Percentiles rank a stretch among this genome's conserved stretches.
These are phyloP conservation scores for Troides helena DNA, from an alignment of 2,888 invertebrate species.

Conservation along the genomic window DNA sequence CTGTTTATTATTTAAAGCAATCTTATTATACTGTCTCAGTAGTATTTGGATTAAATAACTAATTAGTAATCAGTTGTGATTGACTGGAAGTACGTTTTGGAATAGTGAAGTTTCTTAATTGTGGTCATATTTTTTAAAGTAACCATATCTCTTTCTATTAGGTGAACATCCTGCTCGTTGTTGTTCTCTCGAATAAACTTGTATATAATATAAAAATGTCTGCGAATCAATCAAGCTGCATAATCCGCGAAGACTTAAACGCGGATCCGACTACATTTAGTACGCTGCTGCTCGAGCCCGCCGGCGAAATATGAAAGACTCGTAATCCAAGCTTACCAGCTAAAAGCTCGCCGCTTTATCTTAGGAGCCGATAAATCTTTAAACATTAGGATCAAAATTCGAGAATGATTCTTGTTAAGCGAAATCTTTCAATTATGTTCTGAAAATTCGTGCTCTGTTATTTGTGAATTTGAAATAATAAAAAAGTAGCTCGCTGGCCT, in stretches of 20 bases:
- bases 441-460: neutral
- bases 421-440: neutral
- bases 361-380: slow-evolving; percentile 26
- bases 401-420: slow-evolving; percentile 1
- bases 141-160: too few species aligned
- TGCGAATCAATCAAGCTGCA: neutral
- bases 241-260: neutral
- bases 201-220: neutral
- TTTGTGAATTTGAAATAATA: neutral
- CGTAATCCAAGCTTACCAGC: slow-evolving; percentile 23
- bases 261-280: slow-evolving; percentile 10
- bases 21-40: too few species aligned
- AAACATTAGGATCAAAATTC: slow-evolving; percentile 22
- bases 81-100: too few species aligned
- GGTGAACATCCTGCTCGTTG: too few species aligned
- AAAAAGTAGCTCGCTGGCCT: neutral
- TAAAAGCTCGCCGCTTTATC: slow-evolving; percentile 26
- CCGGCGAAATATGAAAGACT: slow-evolving; percentile 25
- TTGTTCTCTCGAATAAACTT: too few species aligned
- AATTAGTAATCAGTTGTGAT: too few species aligned
- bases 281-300: slow-evolving; percentile 16
- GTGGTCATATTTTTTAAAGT: too few species aligned
- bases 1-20: too few species aligned
- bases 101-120: too few species aligned
- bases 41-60: too few species aligned